Percentiles rank a stretch among this genome's conserved stretches.
Evolutionary conservation across 2,113 vertebrate genomes (phyloP).

Genomic region (Trogon surrucura): DNA sequence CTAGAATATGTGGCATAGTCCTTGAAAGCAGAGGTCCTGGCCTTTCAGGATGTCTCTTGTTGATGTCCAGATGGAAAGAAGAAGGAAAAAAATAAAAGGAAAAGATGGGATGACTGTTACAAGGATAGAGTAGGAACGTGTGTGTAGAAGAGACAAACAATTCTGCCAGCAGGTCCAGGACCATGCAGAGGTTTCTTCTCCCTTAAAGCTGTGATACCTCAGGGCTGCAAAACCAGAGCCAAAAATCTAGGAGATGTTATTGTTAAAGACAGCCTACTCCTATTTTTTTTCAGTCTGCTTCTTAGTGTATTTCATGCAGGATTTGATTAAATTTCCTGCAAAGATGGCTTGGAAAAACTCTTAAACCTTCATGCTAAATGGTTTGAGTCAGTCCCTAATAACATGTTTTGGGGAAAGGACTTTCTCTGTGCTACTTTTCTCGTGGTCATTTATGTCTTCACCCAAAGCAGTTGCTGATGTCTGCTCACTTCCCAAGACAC

Average conservation of each 20-base stretch:
- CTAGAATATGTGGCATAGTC: neutral
- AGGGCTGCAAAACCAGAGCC: neutral
- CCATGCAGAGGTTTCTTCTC: neutral
- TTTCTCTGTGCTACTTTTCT: neutral
- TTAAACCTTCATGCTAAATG: neutral
- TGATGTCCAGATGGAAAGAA: neutral
- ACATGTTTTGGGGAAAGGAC: neutral
- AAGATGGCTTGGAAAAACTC: neutral
- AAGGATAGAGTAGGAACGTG: neutral
- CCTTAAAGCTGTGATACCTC: neutral
- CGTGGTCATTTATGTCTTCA: neutral
- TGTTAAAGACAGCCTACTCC: neutral
- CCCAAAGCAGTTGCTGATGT: neutral
- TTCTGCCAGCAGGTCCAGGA: neutral
- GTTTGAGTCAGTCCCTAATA: neutral
- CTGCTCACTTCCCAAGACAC: neutral
- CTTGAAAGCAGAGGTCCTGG: neutral
- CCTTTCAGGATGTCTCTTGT: neutral
- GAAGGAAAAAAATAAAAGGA: neutral
- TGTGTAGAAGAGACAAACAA: neutral
- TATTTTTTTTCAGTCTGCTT: neutral
- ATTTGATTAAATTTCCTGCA: neutral
- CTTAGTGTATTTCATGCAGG: neutral
- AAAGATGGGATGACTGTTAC: neutral
- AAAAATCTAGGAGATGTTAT: neutral